Evolutionary conservation across 2,113 vertebrate genomes (phyloP), one percentile per base, ranked within the genome.

Genomic region (Alexandromys fortis): DNA sequence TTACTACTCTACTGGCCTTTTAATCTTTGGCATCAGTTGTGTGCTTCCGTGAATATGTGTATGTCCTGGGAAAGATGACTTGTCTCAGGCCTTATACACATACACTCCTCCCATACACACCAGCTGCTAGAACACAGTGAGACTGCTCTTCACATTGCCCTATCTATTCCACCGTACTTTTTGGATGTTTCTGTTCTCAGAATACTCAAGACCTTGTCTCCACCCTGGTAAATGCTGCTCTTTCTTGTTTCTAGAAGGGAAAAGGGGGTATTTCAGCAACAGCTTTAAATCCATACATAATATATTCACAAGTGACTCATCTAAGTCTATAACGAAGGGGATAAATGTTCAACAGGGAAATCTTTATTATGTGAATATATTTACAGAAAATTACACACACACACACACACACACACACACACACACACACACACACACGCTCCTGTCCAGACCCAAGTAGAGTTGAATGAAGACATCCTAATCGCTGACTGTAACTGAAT

Each of bases 351-450:
- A 55, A 38, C 63, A 22, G 21, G 65, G 38, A 68, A 63, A 42
- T 79, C 26, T 98, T 97, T 98, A 96, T 96, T 97, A 75, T 14
- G 68, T 73, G 90, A 91, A 86, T 68, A 86, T 76, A 91, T 91
- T 86, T 86, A 90, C 45, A 95, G 8, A 55, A 89, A 89, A 28
- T 38, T 52, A 10, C 10, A 91, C 17, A 79, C 2, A 79, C 10
- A 90, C 35, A 89, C 19, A 88, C 28, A 91, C 38, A 86, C 17
- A 77, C 6, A 92, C 42, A 42, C 42, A 42, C 42, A 91, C 22
- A 79, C 5, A 78, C 10, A 90, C 28, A 89, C 21, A 89, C 28
- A 91, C 38, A 86, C 17, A 77, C 6, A 92, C 19, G 10, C 33
- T 4, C 26, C 24, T 21, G 82, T 72, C 55, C 24, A 16, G 16